Conservation (phyloP, 2,888 invertebrate species). For the Lithophane semibrunnea region DNA sequence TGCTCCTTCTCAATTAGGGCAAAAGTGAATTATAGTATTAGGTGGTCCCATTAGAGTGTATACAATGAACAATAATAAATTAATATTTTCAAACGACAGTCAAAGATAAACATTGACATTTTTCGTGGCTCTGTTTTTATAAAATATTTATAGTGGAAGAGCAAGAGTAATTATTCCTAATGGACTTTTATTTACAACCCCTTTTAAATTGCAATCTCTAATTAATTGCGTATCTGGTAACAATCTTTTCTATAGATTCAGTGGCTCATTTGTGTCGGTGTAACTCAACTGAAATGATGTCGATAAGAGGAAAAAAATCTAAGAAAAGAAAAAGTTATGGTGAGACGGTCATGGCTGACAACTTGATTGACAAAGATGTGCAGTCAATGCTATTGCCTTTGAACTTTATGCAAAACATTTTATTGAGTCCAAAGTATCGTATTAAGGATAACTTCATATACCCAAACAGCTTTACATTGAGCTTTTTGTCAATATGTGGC, state of each 20-base stretch:
- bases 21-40: neutral
- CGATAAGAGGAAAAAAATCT: neutral
- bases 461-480: slow-evolving; percentile 5
- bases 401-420: slow-evolving; percentile 25
- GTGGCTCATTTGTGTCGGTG: neutral
- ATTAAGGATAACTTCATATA: slow-evolving; percentile 29
- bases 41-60: neutral
- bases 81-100: neutral
- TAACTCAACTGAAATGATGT: slow-evolving; percentile 13
- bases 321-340: neutral
- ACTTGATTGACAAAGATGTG: slow-evolving; percentile 28
- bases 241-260: neutral
- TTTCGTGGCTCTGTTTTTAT: neutral
- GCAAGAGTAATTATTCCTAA: slow-evolving; percentile 7
- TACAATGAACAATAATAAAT: neutral
- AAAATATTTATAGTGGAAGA: neutral
- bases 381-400: slow-evolving; percentile 36
- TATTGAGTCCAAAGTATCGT: slow-evolving; percentile 29
- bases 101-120: too few species aligned
- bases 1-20: too few species aligned
- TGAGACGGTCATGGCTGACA: neutral
- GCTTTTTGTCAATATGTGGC: slow-evolving; percentile 10
- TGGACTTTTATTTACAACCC: neutral
- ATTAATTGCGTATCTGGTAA: neutral
- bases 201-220: neutral